Conservation (phyloP, 1,140 invertebrate genomes). For the Euura saliciscinereae region DNA sequence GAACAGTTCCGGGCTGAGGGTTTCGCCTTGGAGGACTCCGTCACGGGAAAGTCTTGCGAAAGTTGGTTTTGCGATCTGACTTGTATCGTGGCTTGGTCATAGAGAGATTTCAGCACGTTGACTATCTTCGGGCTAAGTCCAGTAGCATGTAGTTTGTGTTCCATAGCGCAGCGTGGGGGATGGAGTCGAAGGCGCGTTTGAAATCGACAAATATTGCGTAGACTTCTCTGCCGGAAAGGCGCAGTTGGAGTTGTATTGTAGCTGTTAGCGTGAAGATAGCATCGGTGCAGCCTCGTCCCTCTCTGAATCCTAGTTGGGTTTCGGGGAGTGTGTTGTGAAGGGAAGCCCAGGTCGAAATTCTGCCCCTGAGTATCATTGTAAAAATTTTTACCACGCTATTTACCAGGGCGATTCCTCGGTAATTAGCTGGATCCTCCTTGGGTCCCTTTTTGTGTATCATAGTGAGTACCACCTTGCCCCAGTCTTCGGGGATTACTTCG, state of each 20-base stretch:
- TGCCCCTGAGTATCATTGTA: conserved; percentile 16
- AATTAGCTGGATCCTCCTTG: conserved; percentile 25
- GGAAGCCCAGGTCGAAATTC: conserved; percentile 26
- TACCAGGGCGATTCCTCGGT: conserved; percentile 29
- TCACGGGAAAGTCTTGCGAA: too few species aligned
- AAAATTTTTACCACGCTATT: conserved; percentile 31
- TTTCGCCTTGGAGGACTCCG: too few species aligned
- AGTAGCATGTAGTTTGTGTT: conserved; percentile 1
- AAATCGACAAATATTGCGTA: conserved; percentile 21
- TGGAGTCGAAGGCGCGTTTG: too few species aligned
- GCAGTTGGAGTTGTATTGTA: conserved; percentile 9
- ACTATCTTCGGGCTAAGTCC: conserved; percentile 9
- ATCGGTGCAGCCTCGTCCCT: conserved; percentile 24
- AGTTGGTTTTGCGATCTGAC: not conserved
- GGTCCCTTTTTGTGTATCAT: conserved; percentile 31
- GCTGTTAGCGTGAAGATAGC: conserved; percentile 28
- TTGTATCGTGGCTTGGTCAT: conserved; percentile 9
- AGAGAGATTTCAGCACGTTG: not conserved
- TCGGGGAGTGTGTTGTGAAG: conserved; percentile 25
- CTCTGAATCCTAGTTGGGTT: conserved; percentile 29
- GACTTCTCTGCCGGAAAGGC: conserved; percentile 10
- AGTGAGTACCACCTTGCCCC: not conserved
- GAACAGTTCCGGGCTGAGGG: too few species aligned
- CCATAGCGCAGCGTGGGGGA: conserved; percentile 13
- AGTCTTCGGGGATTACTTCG: not conserved